These are phyloP conservation scores for Rhinella marina DNA, from an alignment of 2,797 vertebrate species.

Conservation along the genomic window DNA sequence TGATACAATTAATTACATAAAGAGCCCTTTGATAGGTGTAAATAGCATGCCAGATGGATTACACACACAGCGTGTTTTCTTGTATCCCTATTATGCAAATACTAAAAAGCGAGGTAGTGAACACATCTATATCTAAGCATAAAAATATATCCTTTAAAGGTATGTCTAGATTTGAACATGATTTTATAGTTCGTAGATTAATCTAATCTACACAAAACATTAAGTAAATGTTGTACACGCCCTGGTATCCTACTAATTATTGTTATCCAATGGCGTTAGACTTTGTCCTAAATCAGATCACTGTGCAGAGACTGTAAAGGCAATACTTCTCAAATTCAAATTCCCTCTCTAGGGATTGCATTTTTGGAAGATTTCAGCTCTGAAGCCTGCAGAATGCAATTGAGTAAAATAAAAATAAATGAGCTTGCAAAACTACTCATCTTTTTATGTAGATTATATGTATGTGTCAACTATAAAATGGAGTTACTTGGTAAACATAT, in stretches of 20 bases:
- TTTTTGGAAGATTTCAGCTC: no score
- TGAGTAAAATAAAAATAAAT: no score
- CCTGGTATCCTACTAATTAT: neutral
- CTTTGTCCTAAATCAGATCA: no score
- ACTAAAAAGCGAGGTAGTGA: neutral
- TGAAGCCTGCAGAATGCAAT: no score
- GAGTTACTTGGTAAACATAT: no score
- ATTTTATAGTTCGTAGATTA: neutral
- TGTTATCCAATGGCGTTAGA: neutral
- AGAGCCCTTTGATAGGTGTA: constrained; percentile 3
- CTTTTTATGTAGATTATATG: no score
- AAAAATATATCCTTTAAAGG: neutral
- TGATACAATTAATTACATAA: constrained; percentile 32
- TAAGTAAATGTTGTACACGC: neutral
- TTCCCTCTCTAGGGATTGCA: no score
- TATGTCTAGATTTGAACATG: neutral
- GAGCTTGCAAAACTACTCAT: no score
- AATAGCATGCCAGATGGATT: neutral
- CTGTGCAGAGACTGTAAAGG: no score
- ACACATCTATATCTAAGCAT: neutral
- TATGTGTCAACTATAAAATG: no score
- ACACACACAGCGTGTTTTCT: neutral
- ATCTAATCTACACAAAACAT: neutral
- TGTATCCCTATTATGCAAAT: neutral
- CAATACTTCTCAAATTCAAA: no score